Evolutionary conservation across 2,888 invertebrate species (phyloP), one percentile per base, ranked within the genome.

Genomic region (Antheraea assamensis): DNA sequence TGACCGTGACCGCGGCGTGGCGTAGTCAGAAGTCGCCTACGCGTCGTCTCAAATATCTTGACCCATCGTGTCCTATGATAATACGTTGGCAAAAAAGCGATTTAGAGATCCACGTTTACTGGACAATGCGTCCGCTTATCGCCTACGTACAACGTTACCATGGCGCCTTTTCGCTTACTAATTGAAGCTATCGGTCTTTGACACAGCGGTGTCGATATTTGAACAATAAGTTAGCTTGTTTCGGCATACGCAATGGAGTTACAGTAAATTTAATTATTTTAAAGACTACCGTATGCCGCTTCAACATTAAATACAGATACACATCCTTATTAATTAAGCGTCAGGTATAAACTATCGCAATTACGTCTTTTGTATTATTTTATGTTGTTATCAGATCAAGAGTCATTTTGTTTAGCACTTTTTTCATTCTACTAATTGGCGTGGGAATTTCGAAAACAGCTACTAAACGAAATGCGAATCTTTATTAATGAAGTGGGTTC

Each of bases 121-220:
- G 86, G 91, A 74, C 82, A 77, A 71, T 75, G 72, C 76, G 79
- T 79, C 78, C 78, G 83, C 80, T 83, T 88, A 85, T 87, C 91
- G 88, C 92, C 92, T 88, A 92, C 92, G 87, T 86, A 78, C 66
- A 76, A 80, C 80, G 82, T 82, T 82, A 78, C 86, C 81, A 81
- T 85, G 88, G 88, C 88, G 89, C 88, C 90, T 90, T 90, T 90
- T 90, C 85, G 88, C 88, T 86, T 87, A 89, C 90, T 90, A 92
- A 92, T 92, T 92, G 90, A 90, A 90, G 71, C 81, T 88, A 89
- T 91, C 91, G 93, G 92, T 92, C 92, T 92, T 92, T 92, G 93
- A 93, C 93, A 89, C 86, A 79, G 78, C 76, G 68, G 78, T 80
- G 79, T 82, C 79, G 79, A 83, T 88, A 85, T 90, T 91, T 90